A percentile compares a stretch with the other conserved stretches of the same genome.
Conservation (phyloP, 2,797 vertebrate species). For the Dicrostonyx torquatus region DNA sequence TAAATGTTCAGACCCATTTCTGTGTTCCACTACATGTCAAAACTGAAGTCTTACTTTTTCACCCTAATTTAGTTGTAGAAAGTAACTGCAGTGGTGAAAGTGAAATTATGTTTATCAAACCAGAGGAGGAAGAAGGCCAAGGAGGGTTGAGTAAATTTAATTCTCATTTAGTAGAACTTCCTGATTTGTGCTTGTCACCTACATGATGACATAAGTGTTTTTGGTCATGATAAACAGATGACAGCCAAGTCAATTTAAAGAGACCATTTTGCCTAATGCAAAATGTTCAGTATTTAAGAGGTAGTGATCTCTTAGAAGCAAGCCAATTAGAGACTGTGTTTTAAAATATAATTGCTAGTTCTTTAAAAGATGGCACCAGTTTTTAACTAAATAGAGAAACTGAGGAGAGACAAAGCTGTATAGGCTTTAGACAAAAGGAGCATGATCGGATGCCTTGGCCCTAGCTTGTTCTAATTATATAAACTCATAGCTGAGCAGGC, state of each 20-base stretch:
- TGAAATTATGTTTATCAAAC: conserved; percentile 49
- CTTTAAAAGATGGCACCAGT: background rate
- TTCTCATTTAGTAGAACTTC: conserved; percentile 61
- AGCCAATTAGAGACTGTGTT: background rate
- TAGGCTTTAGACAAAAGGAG: background rate
- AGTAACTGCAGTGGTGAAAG: conserved; percentile 55
- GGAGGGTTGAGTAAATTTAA: conserved; percentile 1
- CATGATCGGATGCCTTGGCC: background rate
- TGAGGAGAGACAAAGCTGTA: conserved; percentile 24
- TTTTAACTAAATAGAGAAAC: conserved; percentile 23
- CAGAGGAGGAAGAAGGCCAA: conserved; percentile 24
- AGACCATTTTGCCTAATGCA: background rate
- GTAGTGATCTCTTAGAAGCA: conserved; percentile 38
- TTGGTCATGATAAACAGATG: conserved; percentile 38
- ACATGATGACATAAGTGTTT: conserved; percentile 60
- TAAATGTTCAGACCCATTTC: background rate
- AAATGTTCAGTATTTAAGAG: conserved; percentile 20
- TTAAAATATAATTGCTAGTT: conserved; percentile 30
- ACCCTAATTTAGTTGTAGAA: background rate
- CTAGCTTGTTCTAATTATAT: background rate
- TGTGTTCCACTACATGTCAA: background rate
- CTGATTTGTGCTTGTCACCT: conserved; percentile 49
- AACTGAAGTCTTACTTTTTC: background rate
- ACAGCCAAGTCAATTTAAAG: conserved; percentile 12
- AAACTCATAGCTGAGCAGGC: background rate